phyloP scores from a whole-genome alignment of 2,888 invertebrate species.

The Drosophila dives region DNA sequence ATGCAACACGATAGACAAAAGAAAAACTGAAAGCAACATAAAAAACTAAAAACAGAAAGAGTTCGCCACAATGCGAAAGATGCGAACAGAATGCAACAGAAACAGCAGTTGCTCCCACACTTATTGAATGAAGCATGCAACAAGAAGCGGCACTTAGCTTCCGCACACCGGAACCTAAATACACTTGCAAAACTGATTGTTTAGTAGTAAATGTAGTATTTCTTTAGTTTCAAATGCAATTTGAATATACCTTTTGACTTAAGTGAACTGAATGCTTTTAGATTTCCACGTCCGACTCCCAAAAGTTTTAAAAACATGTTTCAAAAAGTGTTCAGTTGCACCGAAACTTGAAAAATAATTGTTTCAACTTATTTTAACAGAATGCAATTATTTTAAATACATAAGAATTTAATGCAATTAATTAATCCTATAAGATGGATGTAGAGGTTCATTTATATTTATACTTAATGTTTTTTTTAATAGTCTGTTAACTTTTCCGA shows the following conservation, averaged over 20 bases:
- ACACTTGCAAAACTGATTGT: conserved; percentile 7
- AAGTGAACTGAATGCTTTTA: neutral
- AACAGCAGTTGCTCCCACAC: conserved; percentile 44
- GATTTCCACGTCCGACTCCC: neutral
- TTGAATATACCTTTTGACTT: neutral
- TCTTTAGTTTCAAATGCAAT: neutral
- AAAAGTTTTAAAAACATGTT: neutral
- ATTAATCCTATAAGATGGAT: neutral
- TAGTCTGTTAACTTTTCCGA: neutral
- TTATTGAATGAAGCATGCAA: neutral
- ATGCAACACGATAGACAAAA: conserved; percentile 50
- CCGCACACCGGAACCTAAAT: neutral
- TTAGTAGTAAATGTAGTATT: neutral
- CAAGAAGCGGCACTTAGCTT: neutral
- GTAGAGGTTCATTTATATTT: neutral
- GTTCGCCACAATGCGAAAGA: conserved; percentile 47
- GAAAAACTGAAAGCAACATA: conserved; percentile 11
- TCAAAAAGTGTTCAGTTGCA: neutral
- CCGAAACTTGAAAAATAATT: neutral
- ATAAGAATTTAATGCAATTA: neutral
- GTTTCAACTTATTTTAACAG: neutral
- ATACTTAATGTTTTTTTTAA: neutral
- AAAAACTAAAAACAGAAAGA: conserved; percentile 18
- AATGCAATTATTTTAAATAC: neutral
- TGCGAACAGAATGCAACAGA: conserved; percentile 54